phyloP scores from a whole-genome alignment of 1,140 invertebrate species.

The Wiebesia pumilae region DNA sequence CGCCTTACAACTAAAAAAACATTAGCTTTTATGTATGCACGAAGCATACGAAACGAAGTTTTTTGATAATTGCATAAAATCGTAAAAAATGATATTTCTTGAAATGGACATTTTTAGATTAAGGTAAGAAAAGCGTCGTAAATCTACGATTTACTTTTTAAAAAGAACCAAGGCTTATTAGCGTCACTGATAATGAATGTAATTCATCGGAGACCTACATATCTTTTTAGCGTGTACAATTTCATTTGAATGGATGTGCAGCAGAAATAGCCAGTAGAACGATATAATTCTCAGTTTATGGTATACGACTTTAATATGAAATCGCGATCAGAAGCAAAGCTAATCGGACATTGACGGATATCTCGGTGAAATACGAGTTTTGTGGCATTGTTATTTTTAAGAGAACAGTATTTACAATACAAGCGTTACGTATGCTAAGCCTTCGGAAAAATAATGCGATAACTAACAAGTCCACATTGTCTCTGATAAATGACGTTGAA shows the following conservation, averaged over 20 bases:
- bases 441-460: conserved; percentile 2
- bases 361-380: conserved; percentile 28
- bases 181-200: neutral
- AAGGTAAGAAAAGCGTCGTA: neutral
- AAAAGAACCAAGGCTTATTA: neutral
- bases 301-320: neutral
- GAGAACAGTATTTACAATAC: neutral
- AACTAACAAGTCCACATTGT: conserved; percentile 21
- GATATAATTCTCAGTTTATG: conserved; percentile 15
- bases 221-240: neutral
- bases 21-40: neutral
- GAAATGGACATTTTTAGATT: neutral
- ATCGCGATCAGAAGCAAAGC: neutral
- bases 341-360: neutral
- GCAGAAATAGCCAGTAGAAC: neutral
- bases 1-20: neutral
- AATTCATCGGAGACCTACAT: neutral
- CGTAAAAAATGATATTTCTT: neutral
- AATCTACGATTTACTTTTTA: neutral
- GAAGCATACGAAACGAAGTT: neutral
- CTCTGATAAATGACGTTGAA: conserved; percentile 37
- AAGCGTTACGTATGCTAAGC: conserved; percentile 16
- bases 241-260: neutral
- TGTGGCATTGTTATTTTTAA: conserved; percentile 38
- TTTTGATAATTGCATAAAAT: neutral